phyloP scores from a whole-genome alignment of 1,140 invertebrate genomes.

The Tetragnatha versicolor region DNA sequence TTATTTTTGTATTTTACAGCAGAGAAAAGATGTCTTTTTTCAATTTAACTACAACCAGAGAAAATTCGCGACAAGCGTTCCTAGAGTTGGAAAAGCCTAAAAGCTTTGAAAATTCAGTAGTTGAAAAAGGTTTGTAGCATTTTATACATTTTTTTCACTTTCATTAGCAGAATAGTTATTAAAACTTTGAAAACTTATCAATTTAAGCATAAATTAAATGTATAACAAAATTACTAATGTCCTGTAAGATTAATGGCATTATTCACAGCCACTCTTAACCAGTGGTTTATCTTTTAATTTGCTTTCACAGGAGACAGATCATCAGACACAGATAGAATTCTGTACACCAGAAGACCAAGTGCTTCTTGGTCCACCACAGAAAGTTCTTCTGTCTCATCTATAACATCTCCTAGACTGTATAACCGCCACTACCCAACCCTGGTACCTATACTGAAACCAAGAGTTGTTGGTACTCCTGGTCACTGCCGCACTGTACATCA shows the following conservation, averaged over 20 bases:
- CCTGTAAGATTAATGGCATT: too few relatives aligned
- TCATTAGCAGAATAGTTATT: neutral
- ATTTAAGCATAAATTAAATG: too few relatives aligned
- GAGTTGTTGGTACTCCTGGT: slow-evolving; percentile 43
- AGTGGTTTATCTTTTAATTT: neutral
- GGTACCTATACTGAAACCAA: slow-evolving; percentile 55
- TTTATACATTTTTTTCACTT: neutral
- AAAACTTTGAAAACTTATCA: too few relatives aligned
- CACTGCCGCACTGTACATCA: slow-evolving; percentile 20
- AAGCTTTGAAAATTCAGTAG: slow-evolving; percentile 47
- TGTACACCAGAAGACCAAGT: neutral
- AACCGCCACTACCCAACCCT: slow-evolving; percentile 31
- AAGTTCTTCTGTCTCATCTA: neutral
- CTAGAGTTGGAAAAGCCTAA: slow-evolving; percentile 27
- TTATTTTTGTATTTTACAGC: slow-evolving; percentile 4
- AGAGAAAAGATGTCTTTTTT: slow-evolving; percentile 1
- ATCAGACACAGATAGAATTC: neutral
- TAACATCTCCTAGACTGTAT: neutral
- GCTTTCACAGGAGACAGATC: slow-evolving; percentile 5
- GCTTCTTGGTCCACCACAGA: neutral
- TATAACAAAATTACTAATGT: too few relatives aligned
- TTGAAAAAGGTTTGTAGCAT: slow-evolving; percentile 29
- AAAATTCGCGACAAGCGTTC: neutral
- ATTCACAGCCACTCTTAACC: too few relatives aligned
- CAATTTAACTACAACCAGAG: slow-evolving; percentile 18